These are phyloP conservation scores for Drosophila aldrichi DNA, from an alignment of 2,888 invertebrate genomes.

Conservation along the genomic window DNA sequence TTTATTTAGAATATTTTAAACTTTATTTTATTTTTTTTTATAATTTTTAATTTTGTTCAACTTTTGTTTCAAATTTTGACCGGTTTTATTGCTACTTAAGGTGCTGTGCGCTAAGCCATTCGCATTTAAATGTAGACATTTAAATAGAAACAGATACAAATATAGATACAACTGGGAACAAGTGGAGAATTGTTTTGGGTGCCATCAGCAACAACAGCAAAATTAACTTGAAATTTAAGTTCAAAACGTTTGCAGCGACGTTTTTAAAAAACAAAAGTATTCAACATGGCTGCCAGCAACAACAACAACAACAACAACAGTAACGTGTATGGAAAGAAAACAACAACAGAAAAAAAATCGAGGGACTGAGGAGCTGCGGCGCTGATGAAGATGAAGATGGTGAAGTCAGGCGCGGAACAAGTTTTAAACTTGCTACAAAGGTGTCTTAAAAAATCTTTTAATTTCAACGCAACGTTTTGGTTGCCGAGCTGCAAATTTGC, in stretches of 20 bases:
- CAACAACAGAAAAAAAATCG: constrained; percentile 19
- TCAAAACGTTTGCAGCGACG: constrained; percentile 41
- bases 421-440: constrained; percentile 82
- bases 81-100: constrained; percentile 26
- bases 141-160: constrained; percentile 24
- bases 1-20: constrained; percentile 20
- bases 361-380: constrained; percentile 30
- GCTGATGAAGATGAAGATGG: constrained; percentile 61
- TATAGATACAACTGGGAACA: constrained; percentile 12
- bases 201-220: constrained; percentile 15
- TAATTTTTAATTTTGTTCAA: constrained; percentile 32
- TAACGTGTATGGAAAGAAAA: constrained; percentile 53
- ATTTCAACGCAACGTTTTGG: constrained; percentile 64
- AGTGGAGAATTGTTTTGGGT: constrained; percentile 33
- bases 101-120: constrained; percentile 23
- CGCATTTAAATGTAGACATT: constrained; percentile 39
- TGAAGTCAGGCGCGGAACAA: constrained; percentile 73
- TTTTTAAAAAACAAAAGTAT: constrained; percentile 79
- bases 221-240: constrained; percentile 66
- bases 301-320: constrained; percentile 36
- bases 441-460: constrained; percentile 82
- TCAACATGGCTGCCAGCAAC: constrained; percentile 80
- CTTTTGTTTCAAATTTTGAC: constrained; percentile 22
- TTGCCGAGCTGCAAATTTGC: constrained; percentile 76
- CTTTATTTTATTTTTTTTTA: constrained; percentile 9